These are phyloP conservation scores for Crossocerus cetratus DNA, from an alignment of 2,888 invertebrate genomes.

Conservation along the genomic window DNA sequence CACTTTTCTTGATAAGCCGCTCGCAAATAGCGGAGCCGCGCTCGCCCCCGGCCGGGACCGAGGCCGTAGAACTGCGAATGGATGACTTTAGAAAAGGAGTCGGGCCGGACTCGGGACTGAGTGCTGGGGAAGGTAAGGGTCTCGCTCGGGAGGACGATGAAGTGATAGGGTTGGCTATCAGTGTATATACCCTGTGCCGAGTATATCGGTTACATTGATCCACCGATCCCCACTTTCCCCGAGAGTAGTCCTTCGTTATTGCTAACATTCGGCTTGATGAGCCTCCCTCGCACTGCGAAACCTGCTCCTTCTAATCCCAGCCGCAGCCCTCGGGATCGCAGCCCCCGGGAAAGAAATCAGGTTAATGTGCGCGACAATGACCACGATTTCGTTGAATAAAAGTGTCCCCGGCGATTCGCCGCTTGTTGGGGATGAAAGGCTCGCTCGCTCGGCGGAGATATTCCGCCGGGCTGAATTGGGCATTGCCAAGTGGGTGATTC, in stretches of 20 bases:
- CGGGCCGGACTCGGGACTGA: not conserved
- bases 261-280: slow-evolving; percentile 25
- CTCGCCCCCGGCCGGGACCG: not conserved
- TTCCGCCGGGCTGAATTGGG: slow-evolving; percentile 10
- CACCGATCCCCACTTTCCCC: slow-evolving; percentile 14
- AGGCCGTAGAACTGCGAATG: not conserved
- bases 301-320: slow-evolving; percentile 24
- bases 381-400: slow-evolving; percentile 44
- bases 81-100: not conserved
- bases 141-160: not conserved
- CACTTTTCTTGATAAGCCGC: too few species aligned
- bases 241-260: slow-evolving; percentile 34
- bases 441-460: slow-evolving; percentile 7
- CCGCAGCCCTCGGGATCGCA: slow-evolving; percentile 9
- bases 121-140: not conserved
- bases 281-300: slow-evolving; percentile 1
- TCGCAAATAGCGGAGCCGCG: not conserved
- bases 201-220: slow-evolving; percentile 40
- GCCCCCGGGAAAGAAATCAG: slow-evolving; percentile 42
- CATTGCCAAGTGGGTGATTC: slow-evolving; percentile 16
- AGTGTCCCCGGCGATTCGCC: slow-evolving; percentile 22
- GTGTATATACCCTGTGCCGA: not conserved
- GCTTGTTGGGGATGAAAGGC: slow-evolving; percentile 11
- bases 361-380: slow-evolving; percentile 48
- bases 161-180: not conserved